Base-by-base conservation (phyloP, 1,140 invertebrate genomes). In the Lasioglossum albipes region DNA sequence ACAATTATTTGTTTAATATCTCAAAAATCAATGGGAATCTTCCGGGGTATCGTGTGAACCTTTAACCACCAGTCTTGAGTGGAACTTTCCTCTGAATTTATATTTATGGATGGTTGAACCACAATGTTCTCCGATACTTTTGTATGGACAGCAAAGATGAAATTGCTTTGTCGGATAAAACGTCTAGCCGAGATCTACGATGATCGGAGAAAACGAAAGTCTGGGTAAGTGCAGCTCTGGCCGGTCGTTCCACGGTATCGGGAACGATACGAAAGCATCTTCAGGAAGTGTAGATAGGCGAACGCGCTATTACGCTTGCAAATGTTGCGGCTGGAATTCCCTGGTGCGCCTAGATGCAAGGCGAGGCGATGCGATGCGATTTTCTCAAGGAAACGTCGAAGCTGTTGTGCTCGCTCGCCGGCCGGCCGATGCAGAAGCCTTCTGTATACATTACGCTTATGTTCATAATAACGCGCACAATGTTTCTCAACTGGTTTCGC, bases 381-480 rank as follows among this genome's bases (percentile, higher is more conserved):
- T 79, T 73, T 79, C 76, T 79, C 69, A 72, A 12, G 76, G 76
- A 65, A 79, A 79, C 69, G 61, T 72, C 76, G 67, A 77, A 49
- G 75, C 18, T 0, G 57, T 36, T 36, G 36, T 36, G 36, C 36
- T 36, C 36, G 36, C 36, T 36, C 57, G 1, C 27, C 31, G 59
- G 20, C 16, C 59, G 45, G 69, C 70, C 16, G 57, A 9, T 6
- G 62, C 77, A 74, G 49, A 73, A 66, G 61, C 61, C 57, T 49
- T 45, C 9, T 36, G 71, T 71, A 36, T 74, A 57, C 41, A 49
- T 73, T 66, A 66, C 77, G 70, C 45, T 31, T 49, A 4, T 49
- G 71, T 57, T 66, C 71, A 36, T 74, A 74, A 79, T 74, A 79
- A 79, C n/a, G 70, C 36, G 57, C 61, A 36, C 70, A 64, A 72